A percentile compares a stretch with the other conserved stretches of the same genome.
phyloP scores from a whole-genome alignment of 2,888 invertebrate genomes.

The Prionchulus punctatus region DNA sequence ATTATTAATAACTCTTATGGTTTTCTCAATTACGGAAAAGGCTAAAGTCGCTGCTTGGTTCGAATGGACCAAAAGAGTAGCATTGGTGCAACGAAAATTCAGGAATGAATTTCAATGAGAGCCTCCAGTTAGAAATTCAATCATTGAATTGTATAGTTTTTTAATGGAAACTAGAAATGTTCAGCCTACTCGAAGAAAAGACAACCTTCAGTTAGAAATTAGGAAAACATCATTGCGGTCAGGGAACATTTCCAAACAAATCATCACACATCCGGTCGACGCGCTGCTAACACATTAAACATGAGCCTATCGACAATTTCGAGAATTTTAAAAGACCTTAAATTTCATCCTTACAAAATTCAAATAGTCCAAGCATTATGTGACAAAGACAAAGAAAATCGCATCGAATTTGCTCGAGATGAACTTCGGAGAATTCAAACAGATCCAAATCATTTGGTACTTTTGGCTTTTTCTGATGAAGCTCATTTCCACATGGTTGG shows the following conservation, averaged over 20 bases:
- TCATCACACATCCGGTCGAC: background rate
- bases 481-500: conserved; percentile 1
- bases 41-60: too few species aligned
- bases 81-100: too few species aligned
- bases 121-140: background rate
- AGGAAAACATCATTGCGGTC: too few species aligned
- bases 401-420: background rate
- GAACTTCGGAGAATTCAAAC: background rate
- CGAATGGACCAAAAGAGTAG: too few species aligned
- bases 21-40: too few species aligned
- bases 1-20: too few species aligned
- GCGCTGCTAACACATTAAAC: background rate
- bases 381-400: background rate
- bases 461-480: conserved; percentile 1
- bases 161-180: background rate
- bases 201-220: too few species aligned
- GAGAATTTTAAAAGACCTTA: background rate
- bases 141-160: background rate
- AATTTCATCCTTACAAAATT: background rate
- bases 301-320: background rate
- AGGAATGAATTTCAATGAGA: background rate
- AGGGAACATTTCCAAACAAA: background rate
- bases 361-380: background rate
- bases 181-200: background rate
- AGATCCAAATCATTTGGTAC: background rate